Percentiles rank a stretch among this genome's conserved stretches.
Evolutionary conservation across 2,797 vertebrate genomes (phyloP).

Genomic region (Toxotes lorentzi): DNA sequence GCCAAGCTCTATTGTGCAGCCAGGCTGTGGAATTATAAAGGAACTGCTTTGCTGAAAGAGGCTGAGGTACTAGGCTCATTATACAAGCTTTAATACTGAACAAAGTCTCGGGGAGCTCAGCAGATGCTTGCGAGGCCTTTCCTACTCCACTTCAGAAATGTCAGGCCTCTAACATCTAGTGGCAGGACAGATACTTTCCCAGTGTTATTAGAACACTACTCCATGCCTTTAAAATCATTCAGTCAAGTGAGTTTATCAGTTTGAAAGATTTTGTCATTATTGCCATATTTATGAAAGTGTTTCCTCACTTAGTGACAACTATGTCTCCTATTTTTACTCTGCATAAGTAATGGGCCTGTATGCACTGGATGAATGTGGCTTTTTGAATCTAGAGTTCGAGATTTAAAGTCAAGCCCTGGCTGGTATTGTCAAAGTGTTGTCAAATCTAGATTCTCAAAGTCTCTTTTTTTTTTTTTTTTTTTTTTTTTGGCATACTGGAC

Average conservation of each 20-base stretch:
- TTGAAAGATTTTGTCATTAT: slow-evolving; percentile 28
- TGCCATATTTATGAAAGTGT: slow-evolving; percentile 44
- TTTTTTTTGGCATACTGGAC: slow-evolving; percentile 1
- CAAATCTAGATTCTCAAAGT: slow-evolving; percentile 31
- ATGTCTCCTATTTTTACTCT: slow-evolving; percentile 30
- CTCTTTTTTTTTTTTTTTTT: not conserved
- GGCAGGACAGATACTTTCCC: slow-evolving; percentile 33
- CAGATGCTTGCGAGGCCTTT: slow-evolving; percentile 36
- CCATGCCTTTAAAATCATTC: slow-evolving; percentile 47
- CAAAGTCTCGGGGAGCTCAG: slow-evolving; percentile 38
- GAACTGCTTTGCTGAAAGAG: slow-evolving; percentile 43
- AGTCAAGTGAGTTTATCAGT: slow-evolving; percentile 41
- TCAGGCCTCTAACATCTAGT: slow-evolving; percentile 25
- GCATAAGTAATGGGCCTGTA: slow-evolving; percentile 24
- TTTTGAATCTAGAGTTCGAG: slow-evolving; percentile 37
- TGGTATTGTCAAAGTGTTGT: slow-evolving; percentile 36
- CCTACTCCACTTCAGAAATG: slow-evolving; percentile 25
- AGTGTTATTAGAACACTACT: slow-evolving; percentile 30
- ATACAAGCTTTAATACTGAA: slow-evolving; percentile 37
- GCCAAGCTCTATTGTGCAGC: slow-evolving; percentile 41
- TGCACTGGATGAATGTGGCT: slow-evolving; percentile 45
- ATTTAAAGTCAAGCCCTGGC: slow-evolving; percentile 23
- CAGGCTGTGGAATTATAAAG: slow-evolving; percentile 35
- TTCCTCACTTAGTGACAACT: slow-evolving; percentile 24
- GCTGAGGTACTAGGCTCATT: slow-evolving; percentile 24